Percentiles rank a stretch among this genome's conserved stretches.
These are phyloP conservation scores for Aphis craccivora DNA, from an alignment of 1,140 invertebrate species.

Conservation along the genomic window DNA sequence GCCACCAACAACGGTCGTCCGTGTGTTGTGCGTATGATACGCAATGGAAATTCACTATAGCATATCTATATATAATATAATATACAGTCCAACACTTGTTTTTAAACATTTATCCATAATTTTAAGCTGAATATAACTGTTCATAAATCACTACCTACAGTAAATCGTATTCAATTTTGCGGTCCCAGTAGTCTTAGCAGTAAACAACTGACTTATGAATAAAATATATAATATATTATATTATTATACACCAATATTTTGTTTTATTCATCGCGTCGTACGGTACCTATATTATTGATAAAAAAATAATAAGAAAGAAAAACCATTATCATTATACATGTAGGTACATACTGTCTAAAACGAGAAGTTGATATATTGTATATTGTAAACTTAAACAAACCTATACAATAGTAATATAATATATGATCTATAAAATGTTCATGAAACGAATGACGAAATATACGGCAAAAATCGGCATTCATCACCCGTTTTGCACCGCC, in stretches of 20 bases:
- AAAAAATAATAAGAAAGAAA: not conserved
- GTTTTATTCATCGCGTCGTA: not conserved
- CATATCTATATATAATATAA: not conserved
- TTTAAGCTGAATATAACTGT: constrained; percentile 28
- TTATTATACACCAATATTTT: not conserved
- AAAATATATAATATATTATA: constrained; percentile 5
- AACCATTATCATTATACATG: not conserved
- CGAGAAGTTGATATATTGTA: not conserved
- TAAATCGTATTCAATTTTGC: constrained; percentile 27
- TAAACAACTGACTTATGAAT: constrained; percentile 24
- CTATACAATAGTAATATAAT: not conserved
- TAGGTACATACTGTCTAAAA: not conserved
- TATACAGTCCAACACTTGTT: constrained; percentile 3
- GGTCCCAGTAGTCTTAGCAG: not conserved
- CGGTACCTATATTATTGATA: not conserved
- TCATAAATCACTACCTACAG: constrained; percentile 28
- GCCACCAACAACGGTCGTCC: not conserved
- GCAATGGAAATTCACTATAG: not conserved
- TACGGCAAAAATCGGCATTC: not conserved
- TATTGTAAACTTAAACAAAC: not conserved
- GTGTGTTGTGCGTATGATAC: not conserved
- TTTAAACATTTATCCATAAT: constrained; percentile 17
- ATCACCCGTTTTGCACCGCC: not conserved
- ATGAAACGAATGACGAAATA: not conserved
- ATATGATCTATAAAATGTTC: not conserved